These are phyloP conservation scores for Sarcoramphus papa DNA, from an alignment of 2,797 vertebrate species.

Conservation along the genomic window DNA sequence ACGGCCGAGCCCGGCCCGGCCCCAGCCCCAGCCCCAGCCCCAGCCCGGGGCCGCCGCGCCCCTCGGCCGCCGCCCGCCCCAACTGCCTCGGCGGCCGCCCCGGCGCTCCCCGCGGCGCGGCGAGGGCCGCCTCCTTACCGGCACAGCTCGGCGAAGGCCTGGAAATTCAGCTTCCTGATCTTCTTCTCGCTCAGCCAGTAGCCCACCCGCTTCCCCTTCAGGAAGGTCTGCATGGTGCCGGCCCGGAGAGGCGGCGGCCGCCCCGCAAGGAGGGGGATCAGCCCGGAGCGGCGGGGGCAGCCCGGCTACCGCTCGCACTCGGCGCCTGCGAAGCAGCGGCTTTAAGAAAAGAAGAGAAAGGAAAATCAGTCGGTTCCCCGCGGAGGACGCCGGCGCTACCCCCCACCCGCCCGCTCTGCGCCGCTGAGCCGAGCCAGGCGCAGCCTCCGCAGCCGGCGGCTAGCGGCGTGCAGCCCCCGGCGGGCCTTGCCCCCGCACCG, in stretches of 20 bases:
- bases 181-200: conserved; percentile 99
- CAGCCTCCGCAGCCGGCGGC: neutral
- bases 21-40: neutral
- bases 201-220: conserved; percentile 92
- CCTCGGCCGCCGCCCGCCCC: conserved; percentile 74
- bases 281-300: neutral
- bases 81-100: conserved; percentile 64
- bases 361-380: neutral
- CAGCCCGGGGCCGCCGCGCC: neutral
- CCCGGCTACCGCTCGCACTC: neutral
- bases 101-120: neutral
- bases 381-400: neutral
- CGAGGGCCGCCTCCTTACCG: conserved; percentile 76
- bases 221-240: conserved; percentile 90
- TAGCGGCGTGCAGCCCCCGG: neutral
- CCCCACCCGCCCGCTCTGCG: neutral
- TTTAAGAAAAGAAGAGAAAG: neutral
- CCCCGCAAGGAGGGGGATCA: neutral
- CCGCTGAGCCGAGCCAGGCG: neutral
- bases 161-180: conserved; percentile 97
- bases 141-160: conserved; percentile 96
- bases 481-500: neutral
- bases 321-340: neutral
- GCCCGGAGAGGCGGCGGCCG: neutral
- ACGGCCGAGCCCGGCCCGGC: neutral